These are phyloP conservation scores for Sciaenops ocellatus DNA, from an alignment of 2,797 vertebrate species.

Conservation along the genomic window DNA sequence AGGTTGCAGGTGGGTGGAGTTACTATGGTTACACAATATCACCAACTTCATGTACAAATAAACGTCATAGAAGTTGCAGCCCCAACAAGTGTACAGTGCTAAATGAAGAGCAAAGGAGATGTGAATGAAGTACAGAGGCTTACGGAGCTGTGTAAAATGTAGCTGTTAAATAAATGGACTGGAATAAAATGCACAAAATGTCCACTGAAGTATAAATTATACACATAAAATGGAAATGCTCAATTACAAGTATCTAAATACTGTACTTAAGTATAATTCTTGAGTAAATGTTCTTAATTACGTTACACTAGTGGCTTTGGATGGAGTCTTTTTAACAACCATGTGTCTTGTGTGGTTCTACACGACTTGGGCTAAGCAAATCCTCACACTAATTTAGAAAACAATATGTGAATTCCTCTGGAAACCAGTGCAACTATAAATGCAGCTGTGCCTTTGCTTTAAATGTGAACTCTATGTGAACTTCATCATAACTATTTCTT, in stretches of 20 bases:
- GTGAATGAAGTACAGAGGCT: background rate
- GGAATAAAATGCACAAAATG: background rate
- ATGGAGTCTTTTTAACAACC: background rate
- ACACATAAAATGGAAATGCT: background rate
- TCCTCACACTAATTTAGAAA: conserved; percentile 20
- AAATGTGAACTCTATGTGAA: conserved; percentile 32
- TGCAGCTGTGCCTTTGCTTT: background rate
- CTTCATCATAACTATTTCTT: conserved; percentile 22
- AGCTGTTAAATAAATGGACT: background rate
- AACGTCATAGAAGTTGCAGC: background rate
- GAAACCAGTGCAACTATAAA: conserved; percentile 6
- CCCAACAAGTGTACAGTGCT: background rate
- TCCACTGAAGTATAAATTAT: background rate
- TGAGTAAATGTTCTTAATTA: background rate
- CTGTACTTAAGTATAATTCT: background rate
- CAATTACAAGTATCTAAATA: background rate
- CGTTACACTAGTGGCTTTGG: conserved; percentile 5
- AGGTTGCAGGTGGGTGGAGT: background rate
- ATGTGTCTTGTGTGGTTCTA: background rate
- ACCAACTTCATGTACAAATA: background rate
- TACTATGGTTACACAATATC: background rate
- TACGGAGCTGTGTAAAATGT: background rate
- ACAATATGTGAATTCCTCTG: background rate
- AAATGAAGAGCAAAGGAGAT: background rate
- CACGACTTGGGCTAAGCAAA: conserved; percentile 6